Conservation (phyloP, 2,797 vertebrate genomes). For the Artibeus jamaicensis region DNA sequence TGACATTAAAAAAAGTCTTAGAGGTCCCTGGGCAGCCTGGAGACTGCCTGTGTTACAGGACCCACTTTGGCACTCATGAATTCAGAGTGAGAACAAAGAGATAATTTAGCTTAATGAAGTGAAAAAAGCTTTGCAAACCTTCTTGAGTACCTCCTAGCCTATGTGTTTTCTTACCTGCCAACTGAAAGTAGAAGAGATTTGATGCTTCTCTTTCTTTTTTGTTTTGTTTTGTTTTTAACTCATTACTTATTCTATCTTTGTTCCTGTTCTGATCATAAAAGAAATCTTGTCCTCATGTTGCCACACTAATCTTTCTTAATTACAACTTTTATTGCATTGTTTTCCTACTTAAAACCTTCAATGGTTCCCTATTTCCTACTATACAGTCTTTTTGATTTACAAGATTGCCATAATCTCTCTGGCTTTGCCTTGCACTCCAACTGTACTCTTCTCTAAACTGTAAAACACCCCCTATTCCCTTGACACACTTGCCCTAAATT, state of each 20-base stretch:
- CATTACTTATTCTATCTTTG: conserved; percentile 32
- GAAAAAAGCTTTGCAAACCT: conserved; percentile 46
- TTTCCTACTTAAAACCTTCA: conserved; percentile 56
- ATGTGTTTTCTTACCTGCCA: conserved; percentile 6
- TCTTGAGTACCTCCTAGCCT: background rate
- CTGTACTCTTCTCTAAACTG: background rate
- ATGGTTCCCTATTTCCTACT: conserved; percentile 48
- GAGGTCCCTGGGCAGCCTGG: conserved; percentile 37
- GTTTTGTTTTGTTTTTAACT: conserved; percentile 17
- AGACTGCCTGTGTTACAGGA: background rate
- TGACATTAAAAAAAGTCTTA: background rate
- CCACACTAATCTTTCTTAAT: conserved; percentile 65
- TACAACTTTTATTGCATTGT: conserved; percentile 51
- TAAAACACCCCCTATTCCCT: background rate
- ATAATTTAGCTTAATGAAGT: conserved; percentile 73
- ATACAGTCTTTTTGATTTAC: conserved; percentile 60
- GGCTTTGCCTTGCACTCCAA: background rate
- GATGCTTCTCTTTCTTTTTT: background rate
- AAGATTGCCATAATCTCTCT: conserved; percentile 18
- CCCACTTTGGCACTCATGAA: conserved; percentile 29
- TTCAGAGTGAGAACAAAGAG: conserved; percentile 49
- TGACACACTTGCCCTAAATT: background rate
- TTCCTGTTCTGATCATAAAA: conserved; percentile 19
- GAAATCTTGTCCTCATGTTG: conserved; percentile 44
- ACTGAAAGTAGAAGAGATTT: conserved; percentile 21